Evolutionary conservation across 2,113 vertebrate genomes (phyloP), one percentile per base, ranked within the genome.

Genomic region (Dromas ardeola): DNA sequence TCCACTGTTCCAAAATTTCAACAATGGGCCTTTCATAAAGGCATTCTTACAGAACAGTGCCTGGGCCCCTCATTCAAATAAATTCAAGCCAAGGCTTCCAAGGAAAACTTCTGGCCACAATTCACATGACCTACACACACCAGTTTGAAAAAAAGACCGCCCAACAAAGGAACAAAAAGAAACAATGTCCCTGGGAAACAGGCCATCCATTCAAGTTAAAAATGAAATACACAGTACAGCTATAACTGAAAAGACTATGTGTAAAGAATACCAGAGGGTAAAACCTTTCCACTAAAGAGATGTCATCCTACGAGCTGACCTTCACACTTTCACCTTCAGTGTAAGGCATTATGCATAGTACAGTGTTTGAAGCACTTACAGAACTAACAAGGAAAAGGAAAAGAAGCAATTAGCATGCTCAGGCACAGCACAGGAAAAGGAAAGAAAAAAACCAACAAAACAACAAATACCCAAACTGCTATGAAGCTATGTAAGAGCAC

Each of bases 351-450:
- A 95, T 83, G 70, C 73, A 84, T 52, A 89, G 45, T 22, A 49
- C 11, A 65, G 62, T 16, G 22, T 94, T 92, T 91, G 80, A 96
- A 94, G 74, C 76, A 84, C 67, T 91, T 69, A 65, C 45, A 93
- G 91, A 88, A 87, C 53, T 80, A 97, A 96, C 63, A 97, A 91
- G 81, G 58, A 94, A 83, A 52, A 74, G 91, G 53, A 86, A 97
- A 95, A 96, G 40, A 55, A 94, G 66, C 34, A 88, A 89, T 97
- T 96, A 95, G 79, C 93, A 97, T 89, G 70, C 73, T 96, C 13
- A 56, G 89, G 53, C 83, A 93, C 53, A 81, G 87, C 11, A 45
- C 45, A 95, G 86, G 86, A 66, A 74, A 36, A 91, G 80, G 32
- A n/a, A 90, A 71, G 79, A 58, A 21, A 29, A 34, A 56, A 15